These are phyloP conservation scores for Epinephelus coioides DNA, from an alignment of 2,797 vertebrate species.

Conservation along the genomic window DNA sequence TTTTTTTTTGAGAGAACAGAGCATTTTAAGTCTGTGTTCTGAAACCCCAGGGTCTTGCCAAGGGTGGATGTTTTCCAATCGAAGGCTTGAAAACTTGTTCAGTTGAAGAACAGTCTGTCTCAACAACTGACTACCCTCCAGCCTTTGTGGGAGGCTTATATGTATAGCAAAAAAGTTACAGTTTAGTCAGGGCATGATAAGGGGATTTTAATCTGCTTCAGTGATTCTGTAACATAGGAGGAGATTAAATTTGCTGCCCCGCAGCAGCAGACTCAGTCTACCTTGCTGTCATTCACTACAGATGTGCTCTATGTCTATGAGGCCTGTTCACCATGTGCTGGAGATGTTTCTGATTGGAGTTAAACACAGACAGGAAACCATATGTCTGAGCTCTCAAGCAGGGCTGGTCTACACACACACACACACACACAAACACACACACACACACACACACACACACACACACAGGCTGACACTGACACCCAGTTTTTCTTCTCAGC, in stretches of 20 bases:
- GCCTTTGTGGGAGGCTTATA: too few relatives aligned
- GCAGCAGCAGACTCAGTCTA: not conserved
- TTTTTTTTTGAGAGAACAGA: too few relatives aligned
- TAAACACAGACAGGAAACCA: conserved; percentile 98
- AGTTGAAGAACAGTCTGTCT: too few relatives aligned
- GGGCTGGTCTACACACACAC: conserved; percentile 33
- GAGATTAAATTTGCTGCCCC: not conserved
- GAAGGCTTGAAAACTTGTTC: too few relatives aligned
- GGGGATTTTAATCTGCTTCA: not conserved
- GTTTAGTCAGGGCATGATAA: not conserved
- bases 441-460: not conserved
- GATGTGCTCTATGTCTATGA: conserved; percentile 44
- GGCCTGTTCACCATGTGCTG: conserved; percentile 85
- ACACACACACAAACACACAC: conserved; percentile 1
- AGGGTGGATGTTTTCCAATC: too few relatives aligned
- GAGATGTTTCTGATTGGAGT: conserved; percentile 90
- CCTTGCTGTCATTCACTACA: not conserved
- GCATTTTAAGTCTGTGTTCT: too few relatives aligned
- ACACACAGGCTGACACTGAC: conserved; percentile 10
- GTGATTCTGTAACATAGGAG: not conserved
- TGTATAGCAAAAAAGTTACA: not conserved
- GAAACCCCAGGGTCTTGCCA: too few relatives aligned
- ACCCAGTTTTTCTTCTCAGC: conserved; percentile 17
- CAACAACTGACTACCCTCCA: too few relatives aligned
- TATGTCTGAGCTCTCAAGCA: conserved; percentile 91